phyloP scores from a whole-genome alignment of 2,888 invertebrate species.

The Drosophila helvetica region DNA sequence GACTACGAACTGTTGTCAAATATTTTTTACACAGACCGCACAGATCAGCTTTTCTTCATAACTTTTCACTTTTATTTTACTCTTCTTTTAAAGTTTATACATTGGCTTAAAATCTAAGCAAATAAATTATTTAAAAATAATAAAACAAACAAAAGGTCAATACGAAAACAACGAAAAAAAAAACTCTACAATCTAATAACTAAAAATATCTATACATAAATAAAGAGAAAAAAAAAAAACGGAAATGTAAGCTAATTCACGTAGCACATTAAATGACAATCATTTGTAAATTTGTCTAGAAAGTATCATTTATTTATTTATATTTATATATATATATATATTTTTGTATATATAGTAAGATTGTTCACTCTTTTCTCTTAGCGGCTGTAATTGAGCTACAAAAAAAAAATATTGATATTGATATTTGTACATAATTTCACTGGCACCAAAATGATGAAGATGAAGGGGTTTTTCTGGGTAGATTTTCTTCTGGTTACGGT shows the following conservation, averaged over 20 bases:
- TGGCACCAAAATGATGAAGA: slow-evolving; percentile 73
- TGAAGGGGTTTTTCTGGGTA: not conserved
- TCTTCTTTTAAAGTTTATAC: slow-evolving; percentile 19
- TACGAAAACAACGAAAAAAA: slow-evolving; percentile 59
- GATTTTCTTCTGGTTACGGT: not conserved
- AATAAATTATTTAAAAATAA: slow-evolving; percentile 76
- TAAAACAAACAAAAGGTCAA: slow-evolving; percentile 70
- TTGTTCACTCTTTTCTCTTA: slow-evolving; percentile 12
- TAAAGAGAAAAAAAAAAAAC: slow-evolving; percentile 45
- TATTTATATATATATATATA: slow-evolving; percentile 1
- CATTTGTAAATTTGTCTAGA: slow-evolving; percentile 68
- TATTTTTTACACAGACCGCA: not conserved
- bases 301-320: slow-evolving; percentile 26
- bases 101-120: slow-evolving; percentile 10
- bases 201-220: slow-evolving; percentile 37
- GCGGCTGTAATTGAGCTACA: slow-evolving; percentile 69
- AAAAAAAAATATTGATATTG: slow-evolving; percentile 39
- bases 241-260: slow-evolving; percentile 20
- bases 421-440: slow-evolving; percentile 82
- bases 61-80: slow-evolving; percentile 48
- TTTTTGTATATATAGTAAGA: not conserved
- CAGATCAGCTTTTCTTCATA: not conserved
- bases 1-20: not conserved
- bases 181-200: slow-evolving; percentile 9
- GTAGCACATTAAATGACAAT: slow-evolving; percentile 56